Percentiles rank a stretch among this genome's conserved stretches.
These are phyloP conservation scores for Apocrypta bakeri DNA, from an alignment of 1,140 invertebrate genomes.

Conservation along the genomic window DNA sequence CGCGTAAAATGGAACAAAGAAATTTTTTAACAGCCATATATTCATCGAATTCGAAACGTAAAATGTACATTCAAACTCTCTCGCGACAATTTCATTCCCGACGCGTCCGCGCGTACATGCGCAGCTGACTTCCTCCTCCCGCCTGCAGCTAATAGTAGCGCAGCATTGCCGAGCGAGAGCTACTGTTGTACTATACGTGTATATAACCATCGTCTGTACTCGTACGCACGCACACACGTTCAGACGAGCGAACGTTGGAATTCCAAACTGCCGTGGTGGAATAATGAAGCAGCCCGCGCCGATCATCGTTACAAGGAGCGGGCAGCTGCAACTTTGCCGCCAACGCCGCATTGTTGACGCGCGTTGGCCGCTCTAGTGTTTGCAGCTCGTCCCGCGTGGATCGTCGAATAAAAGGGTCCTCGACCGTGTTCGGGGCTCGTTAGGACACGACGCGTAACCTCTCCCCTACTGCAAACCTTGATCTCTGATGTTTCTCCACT, in stretches of 20 bases:
- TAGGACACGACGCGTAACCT: background rate
- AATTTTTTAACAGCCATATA: no score
- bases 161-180: background rate
- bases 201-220: background rate
- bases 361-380: background rate
- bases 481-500: background rate
- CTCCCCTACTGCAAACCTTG: background rate
- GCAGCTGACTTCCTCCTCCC: background rate
- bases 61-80: no score
- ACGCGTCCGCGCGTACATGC: no score
- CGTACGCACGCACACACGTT: background rate
- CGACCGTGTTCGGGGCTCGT: background rate
- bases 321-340: background rate
- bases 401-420: constrained; percentile 17
- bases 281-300: constrained; percentile 42
- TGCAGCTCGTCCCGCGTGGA: background rate
- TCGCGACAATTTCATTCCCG: no score
- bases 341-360: constrained; percentile 5
- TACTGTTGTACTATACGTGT: background rate
- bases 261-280: constrained; percentile 5
- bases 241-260: no score
- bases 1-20: no score
- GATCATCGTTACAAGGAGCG: background rate
- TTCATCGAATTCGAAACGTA: no score
- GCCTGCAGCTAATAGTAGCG: background rate